Base-by-base conservation (phyloP, 2,888 invertebrate species). In the Lycaena phlaeas region DNA sequence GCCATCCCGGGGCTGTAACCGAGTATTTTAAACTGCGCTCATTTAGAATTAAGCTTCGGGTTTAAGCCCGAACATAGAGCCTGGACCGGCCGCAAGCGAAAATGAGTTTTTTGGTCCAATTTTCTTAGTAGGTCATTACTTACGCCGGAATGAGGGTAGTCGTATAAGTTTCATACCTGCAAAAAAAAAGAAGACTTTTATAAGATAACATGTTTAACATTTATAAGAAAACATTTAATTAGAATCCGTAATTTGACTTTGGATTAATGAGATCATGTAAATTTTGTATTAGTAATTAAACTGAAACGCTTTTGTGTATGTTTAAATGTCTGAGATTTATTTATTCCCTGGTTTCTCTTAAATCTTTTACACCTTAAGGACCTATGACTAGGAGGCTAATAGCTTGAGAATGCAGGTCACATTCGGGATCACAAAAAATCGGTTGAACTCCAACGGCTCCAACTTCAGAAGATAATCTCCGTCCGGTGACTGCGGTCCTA, bases 31-130 rank as follows among this genome's bases (percentile, higher is more conserved):
- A 37, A 27, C 37, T 17, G 7, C 27, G 37, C 12, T 34, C 34
- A 34, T 34, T 34, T 34, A 34, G 34, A 34, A 34, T 12, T 22
- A 22, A 34, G 34, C 34, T 15, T 9, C n/a, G 27, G 37, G 27
- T 12, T 14, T 31, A 31, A 17, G n/a, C 30, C 37, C 10, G 15
- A 9, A 12, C 27, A 29, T 12, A 7, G 12, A 9, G 27, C 36
- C 26, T 14, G 27, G 22, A 14, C 29, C 34, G 22, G 17, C 37
- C 37, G 37, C 37, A 38, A 15, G 34, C 27, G 37, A 27, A 27
- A 27, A 38, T 38, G 37, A 38, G 27, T 38, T 38, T 38, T 38
- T 38, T 38, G 37, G 37, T 38, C 37, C 37, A 27, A 38, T 38
- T 37, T 38, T 38, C 37, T 38, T 27, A 27, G 27, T 17, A 14